Conservation (phyloP, 2,888 invertebrate genomes). For the Lasioglossum pauxillum region DNA sequence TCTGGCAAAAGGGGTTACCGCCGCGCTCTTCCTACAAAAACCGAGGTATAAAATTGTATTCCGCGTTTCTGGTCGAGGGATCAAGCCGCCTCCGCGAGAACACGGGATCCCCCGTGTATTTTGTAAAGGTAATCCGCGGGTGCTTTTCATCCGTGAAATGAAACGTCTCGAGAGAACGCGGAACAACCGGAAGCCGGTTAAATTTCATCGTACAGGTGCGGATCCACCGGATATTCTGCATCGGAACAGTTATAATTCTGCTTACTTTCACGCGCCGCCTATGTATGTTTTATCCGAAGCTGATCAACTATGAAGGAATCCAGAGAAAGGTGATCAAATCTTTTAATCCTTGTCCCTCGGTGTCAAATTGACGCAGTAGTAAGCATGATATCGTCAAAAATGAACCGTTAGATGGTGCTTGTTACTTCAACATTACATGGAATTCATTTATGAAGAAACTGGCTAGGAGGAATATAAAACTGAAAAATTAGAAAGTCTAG, state of each 20-base stretch:
- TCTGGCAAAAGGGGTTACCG: slow-evolving; percentile 18
- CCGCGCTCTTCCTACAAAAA: slow-evolving; percentile 47
- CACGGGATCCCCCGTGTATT: slow-evolving; percentile 67
- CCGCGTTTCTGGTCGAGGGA: slow-evolving; percentile 59
- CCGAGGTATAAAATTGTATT: slow-evolving; percentile 73
- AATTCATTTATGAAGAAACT: too few species aligned
- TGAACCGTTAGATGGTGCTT: too few species aligned
- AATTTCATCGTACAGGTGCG: slow-evolving; percentile 56
- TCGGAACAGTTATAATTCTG: slow-evolving; percentile 31
- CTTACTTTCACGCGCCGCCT: slow-evolving; percentile 29
- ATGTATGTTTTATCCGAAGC: slow-evolving; percentile 17
- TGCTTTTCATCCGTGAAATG: slow-evolving; percentile 70
- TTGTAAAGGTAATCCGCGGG: slow-evolving; percentile 71
- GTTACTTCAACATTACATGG: too few species aligned
- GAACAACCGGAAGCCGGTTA: slow-evolving; percentile 51
- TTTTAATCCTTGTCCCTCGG: not conserved
- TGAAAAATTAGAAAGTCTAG: too few species aligned
- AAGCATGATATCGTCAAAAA: too few species aligned
- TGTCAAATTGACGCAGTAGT: too few species aligned
- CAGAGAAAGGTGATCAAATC: not conserved
- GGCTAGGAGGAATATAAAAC: too few species aligned
- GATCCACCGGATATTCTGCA: slow-evolving; percentile 40
- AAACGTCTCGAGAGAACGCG: slow-evolving; percentile 67
- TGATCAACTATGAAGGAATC: too few species aligned
- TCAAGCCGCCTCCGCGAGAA: slow-evolving; percentile 61